Conservation (phyloP, 2,888 invertebrate species). For the Calliopum simillimum region DNA sequence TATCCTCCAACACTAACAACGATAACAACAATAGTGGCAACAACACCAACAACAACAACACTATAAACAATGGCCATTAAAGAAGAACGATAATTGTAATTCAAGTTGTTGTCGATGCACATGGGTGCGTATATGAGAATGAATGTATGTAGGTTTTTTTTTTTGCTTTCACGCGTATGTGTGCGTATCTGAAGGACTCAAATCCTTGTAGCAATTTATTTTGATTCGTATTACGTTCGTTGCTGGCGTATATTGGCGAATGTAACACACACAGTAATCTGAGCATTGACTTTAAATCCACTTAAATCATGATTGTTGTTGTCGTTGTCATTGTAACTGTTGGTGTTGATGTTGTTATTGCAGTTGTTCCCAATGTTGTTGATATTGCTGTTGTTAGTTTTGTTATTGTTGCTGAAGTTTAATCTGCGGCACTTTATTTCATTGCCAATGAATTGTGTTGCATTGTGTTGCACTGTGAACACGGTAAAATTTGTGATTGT, state of each 20-base stretch:
- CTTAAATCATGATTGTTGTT: not conserved
- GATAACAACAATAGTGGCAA: not conserved
- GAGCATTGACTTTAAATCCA: too few relatives aligned
- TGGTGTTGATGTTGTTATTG: not conserved
- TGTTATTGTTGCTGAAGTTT: not conserved
- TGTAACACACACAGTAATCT: too few relatives aligned
- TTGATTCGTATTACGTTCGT: constrained; percentile 31
- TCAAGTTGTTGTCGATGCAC: constrained; percentile 17
- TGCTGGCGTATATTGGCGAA: not conserved
- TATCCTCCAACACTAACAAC: not conserved
- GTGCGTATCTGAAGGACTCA: constrained; percentile 25
- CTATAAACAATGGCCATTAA: constrained; percentile 1
- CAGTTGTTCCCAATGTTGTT: constrained; percentile 2
- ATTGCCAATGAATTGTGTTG: too few relatives aligned
- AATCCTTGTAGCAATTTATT: constrained; percentile 21
- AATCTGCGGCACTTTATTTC: not conserved
- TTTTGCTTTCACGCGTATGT: constrained; percentile 39
- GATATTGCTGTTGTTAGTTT: not conserved
- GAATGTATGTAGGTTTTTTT: constrained; percentile 30
- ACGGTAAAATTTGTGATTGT: too few relatives aligned
- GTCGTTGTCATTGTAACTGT: not conserved
- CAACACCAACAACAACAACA: too few relatives aligned
- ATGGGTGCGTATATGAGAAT: constrained; percentile 15
- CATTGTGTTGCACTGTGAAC: too few relatives aligned
- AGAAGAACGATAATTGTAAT: constrained; percentile 22